Base-by-base conservation (phyloP, 2,113 vertebrate genomes). In the Varanus salvator region DNA sequence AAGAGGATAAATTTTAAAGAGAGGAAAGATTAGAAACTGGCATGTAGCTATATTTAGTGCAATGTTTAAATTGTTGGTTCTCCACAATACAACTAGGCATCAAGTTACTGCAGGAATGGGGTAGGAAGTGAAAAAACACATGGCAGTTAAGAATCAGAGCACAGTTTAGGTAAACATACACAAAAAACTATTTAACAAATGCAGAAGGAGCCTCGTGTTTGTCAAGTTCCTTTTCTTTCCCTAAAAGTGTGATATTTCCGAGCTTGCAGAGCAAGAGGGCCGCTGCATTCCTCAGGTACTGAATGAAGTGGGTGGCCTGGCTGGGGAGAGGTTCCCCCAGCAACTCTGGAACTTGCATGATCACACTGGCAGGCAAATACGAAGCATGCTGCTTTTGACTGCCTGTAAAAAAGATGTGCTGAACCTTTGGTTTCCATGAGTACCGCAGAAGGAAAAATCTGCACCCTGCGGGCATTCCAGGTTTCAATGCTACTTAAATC, bases 1-100 rank as follows among this genome's bases (percentile, higher is more conserved):
- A 69, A 54, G 11, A 60, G 75, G 75, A 12, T 57, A 1, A 17
- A 9, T 23, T 27, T 72, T 50, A 11, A 9, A 64, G 0, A 75
- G 87, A 74, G 69, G 31, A 29, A 11, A 34, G 1, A 64, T 54
- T 1, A 64, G 8, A 34, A 72, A 88, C 68, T 52, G 88, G 83
- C 86, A 80, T 29, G 0, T 8, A 29, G 60, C 7, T 0, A 60
- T 71, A 64, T 87, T 86, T 84, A 93, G 92, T 89, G 89, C 90
- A 90, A 92, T 80, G 87, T 75, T 85, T 75, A 64, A 81, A 54
- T 27, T n/a, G 57, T 57, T 8, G 1, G 2, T 68, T 54, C 31
- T 54, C 31, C 60, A 11, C 0, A 80, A 44, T 2, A 9, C 9
- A 4, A 12, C 1, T 21, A 60, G 1, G 54, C 3, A 64, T 72